Base-by-base conservation (phyloP, 2,888 invertebrate species). In the Agriopis leucophaearia region DNA sequence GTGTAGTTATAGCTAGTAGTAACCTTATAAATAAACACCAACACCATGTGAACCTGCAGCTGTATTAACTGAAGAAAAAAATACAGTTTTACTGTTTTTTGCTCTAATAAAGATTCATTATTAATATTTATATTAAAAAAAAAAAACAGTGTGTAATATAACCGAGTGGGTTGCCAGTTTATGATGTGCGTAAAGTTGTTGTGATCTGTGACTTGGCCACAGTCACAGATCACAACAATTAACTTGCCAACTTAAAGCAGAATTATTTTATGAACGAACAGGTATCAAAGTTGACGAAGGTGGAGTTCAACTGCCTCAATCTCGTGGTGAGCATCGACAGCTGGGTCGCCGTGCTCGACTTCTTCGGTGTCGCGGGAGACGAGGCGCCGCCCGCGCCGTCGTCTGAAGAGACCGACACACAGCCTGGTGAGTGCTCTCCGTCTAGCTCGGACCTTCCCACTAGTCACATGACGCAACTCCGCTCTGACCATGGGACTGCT, bases 281-380 rank as follows among this genome's bases (percentile, higher is more conserved):
- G 89, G 93, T 96, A n/a, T 95, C 95, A 50, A 95, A 96, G 74
- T 94, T 96, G 51, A 95, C 96, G 8, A 95, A 95, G 61, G 96
- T 99, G 27, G 98, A 99, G 84, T 99, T 99, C 88, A 99, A 98
- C 86, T 97, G 98, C 79, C 92, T 99, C 76, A 98, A 99, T 87
- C 94, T 99, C 72, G 97, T 98, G 40, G 95, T 99, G 74, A 99
- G 98, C 84, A 96, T 98, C 35, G 97, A 99, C 85, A 98, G 99
- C 59, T 99, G 99, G 99, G 97, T 98, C 78, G 96, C 99, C 42
- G 96, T 99, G 51, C 94, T 99, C 60, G 99, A 99, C 90, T 99
- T 99, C 88, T 97, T 99, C 81, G 98, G 98, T 40, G 89, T 93
- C 27, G 89, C 91, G 13, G 91, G 87, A 5, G 92, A 90, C 64